Conservation (phyloP, 1,140 invertebrate genomes). For the Sitobion miscanthi region DNA sequence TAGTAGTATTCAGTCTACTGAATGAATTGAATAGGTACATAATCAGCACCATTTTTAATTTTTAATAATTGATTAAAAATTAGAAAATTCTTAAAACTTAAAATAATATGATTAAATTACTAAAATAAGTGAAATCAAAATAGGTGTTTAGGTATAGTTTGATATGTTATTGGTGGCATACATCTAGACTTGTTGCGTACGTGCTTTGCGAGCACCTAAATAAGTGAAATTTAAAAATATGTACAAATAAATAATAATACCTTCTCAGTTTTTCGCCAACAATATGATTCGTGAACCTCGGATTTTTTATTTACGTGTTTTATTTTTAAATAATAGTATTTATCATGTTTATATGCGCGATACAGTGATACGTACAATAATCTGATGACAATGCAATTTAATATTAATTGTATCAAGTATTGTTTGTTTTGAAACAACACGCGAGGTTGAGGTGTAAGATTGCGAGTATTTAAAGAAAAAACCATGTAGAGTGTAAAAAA, state of each 20-base stretch:
- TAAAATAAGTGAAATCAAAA: conserved; percentile 42
- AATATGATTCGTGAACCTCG: not conserved
- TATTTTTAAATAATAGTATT: not conserved
- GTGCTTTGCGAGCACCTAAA: conserved; percentile 7
- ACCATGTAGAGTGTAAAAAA: not conserved
- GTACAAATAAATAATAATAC: conserved; percentile 35
- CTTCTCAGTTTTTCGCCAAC: not conserved
- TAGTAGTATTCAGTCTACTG: no score
- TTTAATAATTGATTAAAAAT: not conserved
- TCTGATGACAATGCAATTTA: not conserved
- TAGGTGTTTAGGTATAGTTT: not conserved
- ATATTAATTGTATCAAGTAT: not conserved
- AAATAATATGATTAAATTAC: conserved; percentile 30
- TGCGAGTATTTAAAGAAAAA: not conserved
- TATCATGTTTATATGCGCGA: not conserved
- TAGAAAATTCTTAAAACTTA: not conserved
- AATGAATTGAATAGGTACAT: no score
- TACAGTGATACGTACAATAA: not conserved
- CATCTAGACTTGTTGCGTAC: not conserved
- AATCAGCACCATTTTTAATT: no score
- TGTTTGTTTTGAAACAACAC: not conserved
- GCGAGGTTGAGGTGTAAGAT: not conserved
- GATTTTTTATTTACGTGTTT: not conserved
- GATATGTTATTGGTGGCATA: not conserved
- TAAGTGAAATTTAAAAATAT: conserved; percentile 25